These are phyloP conservation scores for Gnathochromis pfefferi DNA, from an alignment of 2,113 vertebrate genomes.

Conservation along the genomic window DNA sequence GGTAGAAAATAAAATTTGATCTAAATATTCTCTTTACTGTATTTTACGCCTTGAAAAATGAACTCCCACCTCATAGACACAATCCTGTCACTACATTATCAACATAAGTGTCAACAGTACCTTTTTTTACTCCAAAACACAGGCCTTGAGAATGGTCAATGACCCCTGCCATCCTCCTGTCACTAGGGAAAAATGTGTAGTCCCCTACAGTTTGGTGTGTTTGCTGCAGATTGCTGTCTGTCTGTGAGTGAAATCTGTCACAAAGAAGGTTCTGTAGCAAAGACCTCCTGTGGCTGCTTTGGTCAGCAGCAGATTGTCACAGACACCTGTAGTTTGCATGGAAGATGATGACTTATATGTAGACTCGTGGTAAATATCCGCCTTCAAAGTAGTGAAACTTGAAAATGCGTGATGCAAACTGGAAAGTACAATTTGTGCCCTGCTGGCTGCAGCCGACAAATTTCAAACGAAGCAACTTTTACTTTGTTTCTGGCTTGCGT, in stretches of 20 bases:
- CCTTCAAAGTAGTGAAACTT: background rate
- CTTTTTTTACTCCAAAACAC: background rate
- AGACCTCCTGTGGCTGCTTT: background rate
- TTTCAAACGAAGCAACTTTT: background rate
- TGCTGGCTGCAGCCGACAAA: background rate
- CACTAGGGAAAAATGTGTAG: background rate
- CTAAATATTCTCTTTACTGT: background rate
- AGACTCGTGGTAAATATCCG: background rate
- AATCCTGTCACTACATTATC: background rate
- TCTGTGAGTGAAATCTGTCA: background rate
- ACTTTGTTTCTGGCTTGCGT: background rate
- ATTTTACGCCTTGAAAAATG: background rate
- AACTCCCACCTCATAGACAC: background rate
- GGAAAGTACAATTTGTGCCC: background rate
- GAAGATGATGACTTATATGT: background rate
- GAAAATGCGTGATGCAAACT: rapidly evolving
- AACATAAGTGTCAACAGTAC: background rate
- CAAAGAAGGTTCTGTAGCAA: background rate
- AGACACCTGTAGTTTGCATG: background rate
- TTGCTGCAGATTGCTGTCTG: background rate
- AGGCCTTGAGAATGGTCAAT: background rate
- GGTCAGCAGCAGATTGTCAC: background rate
- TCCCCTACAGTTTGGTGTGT: background rate
- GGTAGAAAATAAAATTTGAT: background rate
- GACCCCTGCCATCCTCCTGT: too few relatives aligned